Evolutionary conservation across 2,888 invertebrate genomes (phyloP).

Genomic region (Drosophila rellima): DNA sequence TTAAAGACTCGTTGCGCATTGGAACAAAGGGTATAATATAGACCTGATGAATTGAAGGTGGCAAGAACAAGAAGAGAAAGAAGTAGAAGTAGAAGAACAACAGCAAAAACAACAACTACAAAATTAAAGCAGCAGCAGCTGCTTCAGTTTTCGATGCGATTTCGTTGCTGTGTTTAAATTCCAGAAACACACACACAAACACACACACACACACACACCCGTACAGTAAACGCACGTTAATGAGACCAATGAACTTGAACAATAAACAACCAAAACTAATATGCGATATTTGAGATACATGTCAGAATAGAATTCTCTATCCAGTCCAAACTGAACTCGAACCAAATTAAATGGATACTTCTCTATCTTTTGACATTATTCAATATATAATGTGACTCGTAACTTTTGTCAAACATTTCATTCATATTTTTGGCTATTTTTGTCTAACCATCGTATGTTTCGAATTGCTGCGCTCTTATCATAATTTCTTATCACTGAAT

Average conservation of each 20-base stretch:
- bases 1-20: neutral
- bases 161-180: slow-evolving; percentile 39
- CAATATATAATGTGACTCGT: neutral
- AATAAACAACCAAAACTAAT: slow-evolving; percentile 1
- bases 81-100: neutral
- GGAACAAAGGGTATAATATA: neutral
- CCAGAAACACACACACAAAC: slow-evolving; percentile 3
- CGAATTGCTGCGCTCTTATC: slow-evolving; percentile 6
- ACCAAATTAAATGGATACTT: neutral
- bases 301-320: neutral
- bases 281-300: neutral
- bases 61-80: neutral
- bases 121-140: slow-evolving; percentile 24
- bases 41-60: slow-evolving; percentile 11
- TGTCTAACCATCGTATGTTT: slow-evolving; percentile 1
- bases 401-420: neutral
- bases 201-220: neutral
- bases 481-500: slow-evolving; percentile 8
- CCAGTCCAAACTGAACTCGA: neutral
- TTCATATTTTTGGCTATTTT: neutral
- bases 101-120: slow-evolving; percentile 3
- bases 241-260: slow-evolving; percentile 31
- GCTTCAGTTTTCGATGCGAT: slow-evolving; percentile 15
- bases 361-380: neutral
- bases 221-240: slow-evolving; percentile 31